Conservation (phyloP, 1,140 invertebrate species). For the Temnothorax longispinosus region DNA sequence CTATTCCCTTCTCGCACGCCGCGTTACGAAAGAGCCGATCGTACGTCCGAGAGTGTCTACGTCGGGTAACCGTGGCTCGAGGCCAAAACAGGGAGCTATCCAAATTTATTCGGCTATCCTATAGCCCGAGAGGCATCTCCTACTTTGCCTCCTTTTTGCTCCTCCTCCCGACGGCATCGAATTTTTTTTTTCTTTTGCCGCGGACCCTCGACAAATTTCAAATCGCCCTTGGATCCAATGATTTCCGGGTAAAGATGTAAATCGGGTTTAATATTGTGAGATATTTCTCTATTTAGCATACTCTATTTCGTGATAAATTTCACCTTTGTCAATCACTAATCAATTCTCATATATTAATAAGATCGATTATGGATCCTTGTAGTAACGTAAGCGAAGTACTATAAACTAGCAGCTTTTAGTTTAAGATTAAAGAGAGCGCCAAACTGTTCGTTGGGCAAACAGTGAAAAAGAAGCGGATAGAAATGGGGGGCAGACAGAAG, state of each 20-base stretch:
- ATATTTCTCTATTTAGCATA: not conserved
- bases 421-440: not conserved
- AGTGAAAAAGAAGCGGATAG: not conserved
- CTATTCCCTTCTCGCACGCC: constrained; percentile 50
- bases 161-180: constrained; percentile 61
- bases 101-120: constrained; percentile 84
- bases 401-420: not conserved
- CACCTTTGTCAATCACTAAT: not conserved
- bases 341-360: not conserved
- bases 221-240: constrained; percentile 73
- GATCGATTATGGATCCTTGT: not conserved
- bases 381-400: not conserved
- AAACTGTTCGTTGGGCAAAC: constrained; percentile 12
- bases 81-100: constrained; percentile 85
- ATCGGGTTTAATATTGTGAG: not conserved
- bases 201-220: constrained; percentile 69
- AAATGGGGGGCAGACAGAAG: constrained; percentile 2
- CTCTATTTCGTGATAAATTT: not conserved
- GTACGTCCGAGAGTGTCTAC: constrained; percentile 75
- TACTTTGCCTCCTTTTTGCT: constrained; percentile 66
- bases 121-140: constrained; percentile 68
- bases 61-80: constrained; percentile 74
- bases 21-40: constrained; percentile 75
- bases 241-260: constrained; percentile 76
- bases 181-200: constrained; percentile 41